These are phyloP conservation scores for Leucophenga montana DNA, from an alignment of 2,888 invertebrate genomes.

Conservation along the genomic window DNA sequence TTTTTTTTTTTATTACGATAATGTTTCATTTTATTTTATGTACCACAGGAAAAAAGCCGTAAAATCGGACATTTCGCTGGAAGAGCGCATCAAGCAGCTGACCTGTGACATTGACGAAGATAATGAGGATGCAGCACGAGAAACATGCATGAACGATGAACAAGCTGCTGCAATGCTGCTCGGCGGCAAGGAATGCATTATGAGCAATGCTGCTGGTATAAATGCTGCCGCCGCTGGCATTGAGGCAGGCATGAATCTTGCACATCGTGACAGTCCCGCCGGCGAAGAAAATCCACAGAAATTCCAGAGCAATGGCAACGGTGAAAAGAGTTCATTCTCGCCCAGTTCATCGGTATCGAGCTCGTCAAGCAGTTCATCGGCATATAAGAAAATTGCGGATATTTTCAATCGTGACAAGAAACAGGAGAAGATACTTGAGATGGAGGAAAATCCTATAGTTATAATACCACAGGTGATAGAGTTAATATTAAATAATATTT, in stretches of 20 bases:
- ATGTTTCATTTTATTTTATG: too few species aligned
- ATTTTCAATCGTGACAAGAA: slow-evolving; percentile 73
- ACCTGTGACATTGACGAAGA: slow-evolving; percentile 89
- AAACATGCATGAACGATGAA: slow-evolving; percentile 44
- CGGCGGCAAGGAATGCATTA: too few species aligned
- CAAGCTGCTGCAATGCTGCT: slow-evolving; percentile 36
- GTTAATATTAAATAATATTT: neutral
- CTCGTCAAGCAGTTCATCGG: slow-evolving; percentile 77
- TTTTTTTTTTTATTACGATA: too few species aligned
- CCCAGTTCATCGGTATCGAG: slow-evolving; percentile 76
- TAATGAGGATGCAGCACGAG: slow-evolving; percentile 58
- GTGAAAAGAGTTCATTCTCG: slow-evolving; percentile 77
- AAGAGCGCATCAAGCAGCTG: slow-evolving; percentile 88
- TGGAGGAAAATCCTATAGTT: slow-evolving; percentile 73
- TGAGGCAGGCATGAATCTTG: slow-evolving; percentile 68
- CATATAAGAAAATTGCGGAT: slow-evolving; percentile 76
- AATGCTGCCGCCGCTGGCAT: slow-evolving; percentile 35
- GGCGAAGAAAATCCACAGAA: slow-evolving; percentile 77
- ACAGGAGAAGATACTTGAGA: slow-evolving; percentile 73
- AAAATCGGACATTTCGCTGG: slow-evolving; percentile 81
- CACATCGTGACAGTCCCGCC: slow-evolving; percentile 78
- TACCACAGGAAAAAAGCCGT: slow-evolving; percentile 56
- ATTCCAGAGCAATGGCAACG: slow-evolving; percentile 70
- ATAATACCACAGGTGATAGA: slow-evolving; percentile 72
- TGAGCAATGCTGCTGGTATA: neutral